Conservation (phyloP, 2,113 vertebrate genomes). For the Setophaga petechia region DNA sequence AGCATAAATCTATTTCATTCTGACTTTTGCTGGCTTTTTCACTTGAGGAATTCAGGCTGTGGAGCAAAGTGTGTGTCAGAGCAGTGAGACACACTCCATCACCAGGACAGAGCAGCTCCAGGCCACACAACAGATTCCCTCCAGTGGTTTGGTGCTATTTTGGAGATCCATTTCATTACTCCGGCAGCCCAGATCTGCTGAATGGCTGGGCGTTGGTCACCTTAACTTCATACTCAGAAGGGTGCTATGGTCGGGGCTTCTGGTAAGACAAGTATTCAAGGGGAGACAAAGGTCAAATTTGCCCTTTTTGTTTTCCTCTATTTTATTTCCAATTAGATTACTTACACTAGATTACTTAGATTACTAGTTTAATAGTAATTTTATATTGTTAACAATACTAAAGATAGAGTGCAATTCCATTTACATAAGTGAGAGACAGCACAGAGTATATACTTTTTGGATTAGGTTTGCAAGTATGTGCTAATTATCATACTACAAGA, state of each 20-base stretch:
- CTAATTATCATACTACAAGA: not conserved
- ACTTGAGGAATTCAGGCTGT: rapidly evolving
- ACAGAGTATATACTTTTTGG: not conserved
- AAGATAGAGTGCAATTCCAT: not conserved
- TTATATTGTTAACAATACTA: not conserved
- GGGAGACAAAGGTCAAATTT: not conserved
- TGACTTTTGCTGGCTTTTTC: not conserved
- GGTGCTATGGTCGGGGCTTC: not conserved
- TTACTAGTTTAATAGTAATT: not conserved
- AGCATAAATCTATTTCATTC: not conserved
- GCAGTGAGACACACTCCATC: rapidly evolving
- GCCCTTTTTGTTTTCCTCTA: too few relatives aligned
- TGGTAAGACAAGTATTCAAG: not conserved
- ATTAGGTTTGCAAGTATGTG: not conserved
- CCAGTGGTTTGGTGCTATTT: not conserved
- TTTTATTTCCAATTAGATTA: not conserved
- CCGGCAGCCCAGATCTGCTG: not conserved
- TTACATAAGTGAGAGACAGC: not conserved
- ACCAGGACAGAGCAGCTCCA: not conserved
- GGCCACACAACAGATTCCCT: not conserved
- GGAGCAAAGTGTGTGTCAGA: not conserved
- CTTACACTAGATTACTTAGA: not conserved
- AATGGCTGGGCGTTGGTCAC: not conserved
- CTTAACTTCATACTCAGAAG: not conserved
- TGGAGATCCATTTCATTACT: not conserved